phyloP scores from a whole-genome alignment of 2,888 invertebrate genomes.

The Andrena hattorfiana region DNA sequence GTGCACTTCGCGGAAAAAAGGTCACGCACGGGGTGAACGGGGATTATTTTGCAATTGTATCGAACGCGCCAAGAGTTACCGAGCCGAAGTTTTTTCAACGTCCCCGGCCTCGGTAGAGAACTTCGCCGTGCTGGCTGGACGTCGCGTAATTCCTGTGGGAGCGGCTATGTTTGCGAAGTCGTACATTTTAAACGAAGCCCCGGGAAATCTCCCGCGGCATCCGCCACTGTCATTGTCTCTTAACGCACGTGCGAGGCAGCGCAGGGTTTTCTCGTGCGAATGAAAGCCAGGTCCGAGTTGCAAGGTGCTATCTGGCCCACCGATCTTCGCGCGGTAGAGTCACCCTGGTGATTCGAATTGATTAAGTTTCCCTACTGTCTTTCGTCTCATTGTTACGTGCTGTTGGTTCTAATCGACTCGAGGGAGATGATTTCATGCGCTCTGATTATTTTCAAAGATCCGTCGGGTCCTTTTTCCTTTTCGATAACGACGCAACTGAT shows the following conservation, averaged over 20 bases:
- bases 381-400: conserved; percentile 3
- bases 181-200: conserved; percentile 62
- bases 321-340: conserved; percentile 65
- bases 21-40: conserved; percentile 41
- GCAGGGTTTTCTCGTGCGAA: conserved; percentile 44
- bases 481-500: no score
- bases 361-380: conserved; percentile 57
- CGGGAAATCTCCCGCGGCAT: conserved; percentile 51
- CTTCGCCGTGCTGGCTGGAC: neutral
- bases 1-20: conserved; percentile 41
- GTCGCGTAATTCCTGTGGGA: conserved; percentile 14
- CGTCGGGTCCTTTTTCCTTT: no score
- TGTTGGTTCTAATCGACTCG: neutral
- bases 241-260: conserved; percentile 57
- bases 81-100: neutral
- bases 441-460: neutral
- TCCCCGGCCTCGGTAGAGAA: neutral
- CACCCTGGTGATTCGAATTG: conserved; percentile 67
- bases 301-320: conserved; percentile 61
- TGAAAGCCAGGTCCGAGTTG: conserved; percentile 49
- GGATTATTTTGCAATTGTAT: conserved; percentile 24
- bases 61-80: neutral
- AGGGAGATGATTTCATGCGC: neutral
- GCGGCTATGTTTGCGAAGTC: conserved; percentile 58
- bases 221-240: conserved; percentile 56